Conservation (phyloP, 1,140 invertebrate genomes). For the Neodiprion virginianus region DNA sequence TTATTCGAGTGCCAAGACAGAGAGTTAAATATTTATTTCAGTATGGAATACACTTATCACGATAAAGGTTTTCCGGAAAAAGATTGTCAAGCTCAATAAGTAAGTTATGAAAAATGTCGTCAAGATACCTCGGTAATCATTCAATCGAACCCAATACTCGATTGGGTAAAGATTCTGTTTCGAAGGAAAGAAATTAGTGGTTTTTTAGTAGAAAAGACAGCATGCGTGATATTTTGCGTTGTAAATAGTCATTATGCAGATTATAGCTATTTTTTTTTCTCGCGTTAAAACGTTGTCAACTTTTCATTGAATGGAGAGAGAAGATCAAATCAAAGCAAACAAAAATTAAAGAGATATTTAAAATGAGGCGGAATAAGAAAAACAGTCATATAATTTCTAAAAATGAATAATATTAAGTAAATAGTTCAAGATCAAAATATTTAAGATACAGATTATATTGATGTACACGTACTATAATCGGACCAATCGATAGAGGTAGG, state of each 20-base stretch:
- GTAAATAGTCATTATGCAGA: constrained; percentile 29
- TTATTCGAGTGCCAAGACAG: constrained; percentile 26
- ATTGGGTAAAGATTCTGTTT: too few species aligned
- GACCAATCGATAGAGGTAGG: neutral
- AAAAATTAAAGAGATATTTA: neutral
- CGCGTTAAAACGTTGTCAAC: neutral
- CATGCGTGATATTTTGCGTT: constrained; percentile 31
- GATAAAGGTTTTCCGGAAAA: too few species aligned
- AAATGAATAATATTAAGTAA: constrained; percentile 4
- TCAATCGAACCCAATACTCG: too few species aligned
- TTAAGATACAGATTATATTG: constrained; percentile 10
- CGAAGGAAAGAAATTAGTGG: too few species aligned
- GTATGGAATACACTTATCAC: too few species aligned
- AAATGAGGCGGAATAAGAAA: neutral
- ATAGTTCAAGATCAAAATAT: constrained; percentile 9
- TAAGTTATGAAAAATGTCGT: too few species aligned
- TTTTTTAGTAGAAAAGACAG: neutral
- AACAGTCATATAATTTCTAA: constrained; percentile 11
- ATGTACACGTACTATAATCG: neutral
- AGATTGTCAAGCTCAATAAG: too few species aligned
- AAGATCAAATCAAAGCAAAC: neutral
- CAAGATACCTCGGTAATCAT: too few species aligned
- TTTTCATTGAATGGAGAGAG: neutral
- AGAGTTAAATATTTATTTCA: too few species aligned
- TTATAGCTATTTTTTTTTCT: neutral